Percentiles rank a stretch among this genome's conserved stretches.
Conservation (phyloP, 2,113 vertebrate genomes). For the Rhegmatorhina hoffmannsi region DNA sequence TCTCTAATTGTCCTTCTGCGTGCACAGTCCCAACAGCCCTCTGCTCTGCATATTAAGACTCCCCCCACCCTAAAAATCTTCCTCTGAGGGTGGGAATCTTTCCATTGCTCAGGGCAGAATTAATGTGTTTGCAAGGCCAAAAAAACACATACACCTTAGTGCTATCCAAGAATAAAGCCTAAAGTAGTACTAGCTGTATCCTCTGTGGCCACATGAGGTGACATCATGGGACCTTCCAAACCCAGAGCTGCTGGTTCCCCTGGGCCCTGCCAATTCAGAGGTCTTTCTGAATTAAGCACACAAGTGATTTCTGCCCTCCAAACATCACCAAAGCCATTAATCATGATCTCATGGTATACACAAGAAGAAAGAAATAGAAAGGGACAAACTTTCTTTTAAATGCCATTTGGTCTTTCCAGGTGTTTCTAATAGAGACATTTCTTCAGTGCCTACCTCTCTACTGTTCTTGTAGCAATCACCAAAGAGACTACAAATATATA, state of each 20-base stretch:
- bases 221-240: conserved; percentile 27
- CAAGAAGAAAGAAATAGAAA: not conserved
- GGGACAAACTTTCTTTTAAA: not conserved
- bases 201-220: not conserved
- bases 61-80: not conserved
- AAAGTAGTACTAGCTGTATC: not conserved
- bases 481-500: not conserved
- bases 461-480: not conserved
- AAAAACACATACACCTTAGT: not conserved
- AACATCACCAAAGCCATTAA: conserved; percentile 31
- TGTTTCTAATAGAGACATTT: not conserved
- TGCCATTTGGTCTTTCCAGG: not conserved
- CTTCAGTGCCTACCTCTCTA: not conserved
- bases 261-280: not conserved
- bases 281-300: conserved; percentile 2
- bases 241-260: not conserved
- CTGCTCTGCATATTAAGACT: not conserved
- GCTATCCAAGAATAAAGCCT: conserved; percentile 36
- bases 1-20: not conserved
- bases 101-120: not conserved
- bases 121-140: not conserved
- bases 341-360: conserved; percentile 35
- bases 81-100: not conserved
- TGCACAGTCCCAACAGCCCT: not conserved
- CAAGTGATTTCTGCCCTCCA: conserved; percentile 39